phyloP scores from a whole-genome alignment of 2,113 vertebrate genomes.

The Ceyx cyanopectus region DNA sequence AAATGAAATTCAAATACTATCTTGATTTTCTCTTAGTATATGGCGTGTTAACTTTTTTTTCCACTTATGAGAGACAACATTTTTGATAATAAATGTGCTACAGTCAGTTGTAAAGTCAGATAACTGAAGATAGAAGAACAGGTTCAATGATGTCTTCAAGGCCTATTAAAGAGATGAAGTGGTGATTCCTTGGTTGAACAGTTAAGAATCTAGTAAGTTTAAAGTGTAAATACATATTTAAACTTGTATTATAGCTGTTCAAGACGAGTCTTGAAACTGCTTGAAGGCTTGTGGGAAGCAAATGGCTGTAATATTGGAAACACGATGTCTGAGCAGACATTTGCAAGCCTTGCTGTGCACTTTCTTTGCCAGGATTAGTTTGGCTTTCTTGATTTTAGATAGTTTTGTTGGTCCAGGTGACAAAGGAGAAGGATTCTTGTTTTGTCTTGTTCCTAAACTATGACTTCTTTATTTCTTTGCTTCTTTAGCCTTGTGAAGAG shows the following conservation, averaged over 20 bases:
- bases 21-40: neutral
- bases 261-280: neutral
- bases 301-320: neutral
- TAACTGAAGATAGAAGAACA: neutral
- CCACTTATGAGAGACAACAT: neutral
- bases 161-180: slow-evolving; percentile 3
- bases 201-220: neutral
- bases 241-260: neutral
- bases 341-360: neutral
- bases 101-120: neutral
- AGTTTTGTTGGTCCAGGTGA: neutral
- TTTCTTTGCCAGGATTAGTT: neutral
- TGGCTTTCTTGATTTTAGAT: neutral
- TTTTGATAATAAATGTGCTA: neutral
- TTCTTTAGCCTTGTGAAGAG: neutral
- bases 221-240: neutral
- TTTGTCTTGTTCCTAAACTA: neutral
- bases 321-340: neutral
- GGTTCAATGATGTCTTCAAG: neutral
- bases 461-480: neutral
- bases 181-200: neutral
- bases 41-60: neutral
- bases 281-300: neutral
- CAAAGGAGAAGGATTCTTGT: neutral
- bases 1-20: neutral